These are phyloP conservation scores for Synodontis membranacea DNA, from an alignment of 2,113 vertebrate genomes.

Conservation along the genomic window DNA sequence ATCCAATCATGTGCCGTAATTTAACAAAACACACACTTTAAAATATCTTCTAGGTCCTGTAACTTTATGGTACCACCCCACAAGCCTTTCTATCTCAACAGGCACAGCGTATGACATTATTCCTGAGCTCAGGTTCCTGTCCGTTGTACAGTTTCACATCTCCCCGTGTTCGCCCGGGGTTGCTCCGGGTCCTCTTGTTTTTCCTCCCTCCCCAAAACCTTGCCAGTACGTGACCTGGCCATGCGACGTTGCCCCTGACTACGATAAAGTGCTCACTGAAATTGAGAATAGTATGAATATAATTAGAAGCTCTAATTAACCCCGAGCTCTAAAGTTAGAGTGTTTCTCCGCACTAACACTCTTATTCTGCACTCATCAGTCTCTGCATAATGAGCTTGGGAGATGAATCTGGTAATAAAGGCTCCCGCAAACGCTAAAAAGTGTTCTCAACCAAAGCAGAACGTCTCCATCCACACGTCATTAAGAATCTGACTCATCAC, in stretches of 20 bases:
- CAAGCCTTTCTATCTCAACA: background rate
- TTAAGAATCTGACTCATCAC: conserved; percentile 22
- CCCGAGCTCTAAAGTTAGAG: background rate
- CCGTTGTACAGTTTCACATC: background rate
- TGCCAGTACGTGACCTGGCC: background rate
- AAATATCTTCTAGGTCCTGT: background rate
- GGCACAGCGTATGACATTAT: background rate
- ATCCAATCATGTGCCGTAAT: no score
- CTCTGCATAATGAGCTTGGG: background rate
- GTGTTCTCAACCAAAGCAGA: background rate
- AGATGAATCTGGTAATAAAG: background rate
- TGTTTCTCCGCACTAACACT: background rate
- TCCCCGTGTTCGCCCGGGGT: background rate
- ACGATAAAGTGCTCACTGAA: background rate
- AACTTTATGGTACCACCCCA: background rate
- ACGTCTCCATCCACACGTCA: conserved; percentile 15
- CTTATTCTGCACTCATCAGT: background rate
- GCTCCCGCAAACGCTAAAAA: background rate
- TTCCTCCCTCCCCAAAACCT: background rate
- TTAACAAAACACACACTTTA: background rate
- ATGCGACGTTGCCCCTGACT: background rate
- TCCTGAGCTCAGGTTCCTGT: background rate
- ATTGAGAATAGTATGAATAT: background rate
- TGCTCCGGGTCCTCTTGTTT: background rate
- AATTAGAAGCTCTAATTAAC: no score